Evolutionary conservation across 2,888 invertebrate genomes (phyloP).

Genomic region (Tupiocoris notatus): DNA sequence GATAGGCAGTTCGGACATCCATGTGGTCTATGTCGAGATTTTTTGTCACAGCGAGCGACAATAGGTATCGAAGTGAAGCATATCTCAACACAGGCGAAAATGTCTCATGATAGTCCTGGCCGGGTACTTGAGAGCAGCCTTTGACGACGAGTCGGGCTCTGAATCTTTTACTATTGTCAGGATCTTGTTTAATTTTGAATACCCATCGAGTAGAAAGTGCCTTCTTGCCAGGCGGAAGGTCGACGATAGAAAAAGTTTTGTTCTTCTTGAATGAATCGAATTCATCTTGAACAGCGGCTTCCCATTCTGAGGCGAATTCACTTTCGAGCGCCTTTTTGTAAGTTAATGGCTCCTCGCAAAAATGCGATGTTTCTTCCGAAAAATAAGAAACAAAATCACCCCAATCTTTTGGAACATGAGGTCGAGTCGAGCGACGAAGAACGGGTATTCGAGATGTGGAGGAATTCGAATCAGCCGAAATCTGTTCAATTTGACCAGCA

Average conservation of each 20-base stretch:
- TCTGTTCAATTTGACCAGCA: not conserved
- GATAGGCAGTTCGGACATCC: conserved; percentile 4
- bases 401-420: not conserved
- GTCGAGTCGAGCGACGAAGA: not conserved
- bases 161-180: conserved; percentile 2
- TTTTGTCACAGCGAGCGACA: not conserved
- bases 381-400: not conserved
- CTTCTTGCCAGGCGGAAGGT: not conserved
- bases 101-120: conserved; percentile 21
- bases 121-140: conserved; percentile 49
- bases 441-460: not conserved
- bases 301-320: not conserved
- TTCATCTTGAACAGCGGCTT: not conserved
- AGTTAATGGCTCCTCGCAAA: not conserved
- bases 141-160: conserved; percentile 50
- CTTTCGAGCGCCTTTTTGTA: not conserved
- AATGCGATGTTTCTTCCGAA: not conserved
- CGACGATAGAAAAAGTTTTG: not conserved
- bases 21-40: not conserved
- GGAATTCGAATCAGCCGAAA: not conserved
- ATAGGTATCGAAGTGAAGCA: not conserved
- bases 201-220: not conserved
- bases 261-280: not conserved
- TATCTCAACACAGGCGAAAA: conserved; percentile 22
- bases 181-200: conserved; percentile 39